Evolutionary conservation across 2,113 vertebrate genomes (phyloP).

Genomic region (Cairina moschata): DNA sequence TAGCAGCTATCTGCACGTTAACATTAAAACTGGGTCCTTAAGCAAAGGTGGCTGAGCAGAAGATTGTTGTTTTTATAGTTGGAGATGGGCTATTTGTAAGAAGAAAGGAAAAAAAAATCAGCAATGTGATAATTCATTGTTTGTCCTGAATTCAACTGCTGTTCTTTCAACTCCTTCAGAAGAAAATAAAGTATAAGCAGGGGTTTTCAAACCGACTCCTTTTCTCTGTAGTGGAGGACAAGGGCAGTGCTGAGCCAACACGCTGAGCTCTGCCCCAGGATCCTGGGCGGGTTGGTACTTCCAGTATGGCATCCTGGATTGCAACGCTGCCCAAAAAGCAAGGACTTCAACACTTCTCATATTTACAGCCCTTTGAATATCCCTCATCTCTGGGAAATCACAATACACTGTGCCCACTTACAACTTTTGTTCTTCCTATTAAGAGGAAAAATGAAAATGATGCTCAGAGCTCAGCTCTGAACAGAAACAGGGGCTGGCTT

Average conservation of each 20-base stretch:
- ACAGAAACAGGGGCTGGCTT: neutral
- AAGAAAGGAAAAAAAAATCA: neutral
- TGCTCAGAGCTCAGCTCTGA: neutral
- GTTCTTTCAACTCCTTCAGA: neutral
- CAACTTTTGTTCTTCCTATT: neutral
- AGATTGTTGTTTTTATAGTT: neutral
- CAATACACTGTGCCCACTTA: fast-evolving
- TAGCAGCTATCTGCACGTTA: neutral
- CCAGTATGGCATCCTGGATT: neutral
- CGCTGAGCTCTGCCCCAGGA: neutral
- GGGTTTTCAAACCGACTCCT: neutral
- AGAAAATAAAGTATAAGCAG: neutral
- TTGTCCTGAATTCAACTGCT: neutral
- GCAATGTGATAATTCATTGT: neutral
- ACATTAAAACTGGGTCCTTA: neutral
- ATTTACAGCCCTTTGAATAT: neutral
- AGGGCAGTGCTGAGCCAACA: neutral
- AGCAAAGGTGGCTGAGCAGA: neutral
- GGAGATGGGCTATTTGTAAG: neutral
- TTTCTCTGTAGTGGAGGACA: neutral
- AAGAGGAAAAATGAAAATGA: neutral
- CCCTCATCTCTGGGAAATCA: neutral
- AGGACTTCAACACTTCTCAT: neutral
- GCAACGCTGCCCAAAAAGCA: neutral
- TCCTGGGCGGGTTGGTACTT: neutral